These are phyloP conservation scores for Helicoverpa zea DNA, from an alignment of 1,140 invertebrate species.

Conservation along the genomic window DNA sequence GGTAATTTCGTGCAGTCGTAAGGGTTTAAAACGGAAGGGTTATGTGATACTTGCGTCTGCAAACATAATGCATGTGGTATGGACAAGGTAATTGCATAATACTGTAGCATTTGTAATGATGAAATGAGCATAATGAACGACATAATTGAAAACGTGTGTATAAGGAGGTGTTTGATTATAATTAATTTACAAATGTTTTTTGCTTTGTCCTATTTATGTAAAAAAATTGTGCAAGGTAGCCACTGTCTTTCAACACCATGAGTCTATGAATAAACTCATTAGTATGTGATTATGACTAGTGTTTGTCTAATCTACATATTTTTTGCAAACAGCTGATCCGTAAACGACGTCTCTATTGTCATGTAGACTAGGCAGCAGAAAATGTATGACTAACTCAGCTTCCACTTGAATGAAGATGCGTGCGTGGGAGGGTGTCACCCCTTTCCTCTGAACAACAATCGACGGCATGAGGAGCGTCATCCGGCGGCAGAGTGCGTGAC, in stretches of 20 bases:
- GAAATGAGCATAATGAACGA: neutral
- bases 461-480: constrained; percentile 66
- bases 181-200: neutral
- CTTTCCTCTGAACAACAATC: constrained; percentile 73
- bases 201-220: neutral
- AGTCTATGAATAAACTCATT: constrained; percentile 8
- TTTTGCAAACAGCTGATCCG: constrained; percentile 16
- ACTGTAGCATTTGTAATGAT: constrained; percentile 2
- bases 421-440: constrained; percentile 81
- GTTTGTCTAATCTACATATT: constrained; percentile 31
- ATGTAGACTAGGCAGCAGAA: constrained; percentile 33
- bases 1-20: constrained; percentile 68
- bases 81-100: constrained; percentile 26
- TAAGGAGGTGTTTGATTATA: too few species aligned
- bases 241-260: constrained; percentile 15
- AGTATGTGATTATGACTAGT: constrained; percentile 18
- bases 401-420: constrained; percentile 78
- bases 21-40: constrained; percentile 72
- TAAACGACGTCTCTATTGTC: constrained; percentile 25
- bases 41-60: constrained; percentile 51
- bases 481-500: constrained; percentile 64
- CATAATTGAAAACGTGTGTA: constrained; percentile 33
- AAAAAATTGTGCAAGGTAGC: neutral
- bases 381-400: constrained; percentile 67
- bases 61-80: constrained; percentile 34